Evolutionary conservation across 92 coral and sea anemone species (phyloP), one percentile per base, ranked within the genome.

Genomic region (Epizoanthus fatuus): DNA sequence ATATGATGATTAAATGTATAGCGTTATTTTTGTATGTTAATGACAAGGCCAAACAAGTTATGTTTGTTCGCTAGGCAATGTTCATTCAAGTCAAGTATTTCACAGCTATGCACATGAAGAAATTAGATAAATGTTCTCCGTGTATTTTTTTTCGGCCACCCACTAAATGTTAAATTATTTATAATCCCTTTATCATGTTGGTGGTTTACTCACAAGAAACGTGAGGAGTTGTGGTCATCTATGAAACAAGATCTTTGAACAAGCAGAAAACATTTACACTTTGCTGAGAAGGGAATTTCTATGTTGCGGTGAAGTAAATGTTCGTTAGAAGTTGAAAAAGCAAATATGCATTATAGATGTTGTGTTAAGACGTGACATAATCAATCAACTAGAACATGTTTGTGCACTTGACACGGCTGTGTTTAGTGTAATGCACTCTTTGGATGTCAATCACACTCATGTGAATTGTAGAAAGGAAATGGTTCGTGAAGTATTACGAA

Each of bases 181-280:
- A 77, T 77, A 39, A 77, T 10, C 40, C 11, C 42, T 75, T 75
- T 75, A 75, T 75, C 81, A 4, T 57, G 25, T 77, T 77, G 54
- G 44, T 77, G 82, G 82, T 77, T 76, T 60, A 14, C 44, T 25
- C 82, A 5, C 69, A 77, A 22, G 85, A 66, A 52, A 44, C 3
- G 35, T 51, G 22, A 51, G 66, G 63, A 81, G 49, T 39, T 65
- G 75, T 66, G 75, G 85, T 81, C 63, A 47, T 9, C 9, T 37
- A 52, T 69, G 75, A 37, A 81, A 52, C 72, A 67, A 81, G 85
- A 67, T n/a, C 38, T 51, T 81, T 81, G 11, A 53, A 81, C 40
- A 29, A 51, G 40, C 85, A 37, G 51, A 52, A 81, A 55, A 63
- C 38, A 63, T 25, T 65, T 49, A 5, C 45, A 39, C 54, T 77